Conservation (phyloP, 2,888 invertebrate genomes). For the Drosophila pegasa region DNA sequence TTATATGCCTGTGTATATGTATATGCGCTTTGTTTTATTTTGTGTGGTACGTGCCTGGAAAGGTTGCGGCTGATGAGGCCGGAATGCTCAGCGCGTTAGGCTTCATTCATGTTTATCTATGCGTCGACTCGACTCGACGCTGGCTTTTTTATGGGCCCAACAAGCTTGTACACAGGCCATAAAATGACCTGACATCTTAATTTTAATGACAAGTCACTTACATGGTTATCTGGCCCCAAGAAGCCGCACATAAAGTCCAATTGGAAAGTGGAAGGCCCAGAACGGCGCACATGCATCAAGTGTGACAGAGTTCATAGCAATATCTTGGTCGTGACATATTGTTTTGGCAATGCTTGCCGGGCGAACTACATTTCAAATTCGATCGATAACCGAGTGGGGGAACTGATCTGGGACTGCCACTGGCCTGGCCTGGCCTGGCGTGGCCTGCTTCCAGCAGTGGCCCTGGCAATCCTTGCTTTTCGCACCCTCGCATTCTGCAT, state of each 20-base stretch:
- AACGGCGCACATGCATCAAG: neutral
- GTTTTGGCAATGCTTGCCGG: neutral
- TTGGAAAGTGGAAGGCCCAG: conserved; percentile 32
- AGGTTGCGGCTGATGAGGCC: conserved; percentile 38
- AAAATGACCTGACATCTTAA: conserved; percentile 74
- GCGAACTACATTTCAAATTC: neutral
- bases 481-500: neutral
- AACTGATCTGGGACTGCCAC: conserved; percentile 4
- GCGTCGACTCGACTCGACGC: conserved; percentile 38
- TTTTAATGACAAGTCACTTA: conserved; percentile 78
- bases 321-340: conserved; percentile 6
- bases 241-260: conserved; percentile 54
- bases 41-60: conserved; percentile 70
- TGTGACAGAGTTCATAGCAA: neutral
- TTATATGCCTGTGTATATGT: neutral
- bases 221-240: conserved; percentile 39
- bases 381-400: conserved; percentile 15
- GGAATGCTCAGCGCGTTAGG: conserved; percentile 19
- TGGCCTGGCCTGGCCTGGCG: neutral
- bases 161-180: conserved; percentile 49
- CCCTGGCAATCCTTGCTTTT: conserved; percentile 5
- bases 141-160: conserved; percentile 43
- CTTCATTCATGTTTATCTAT: conserved; percentile 56
- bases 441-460: neutral
- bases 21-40: neutral